A percentile compares a stretch with the other conserved stretches of the same genome.
Evolutionary conservation across 2,797 vertebrate genomes (phyloP).

Genomic region (Hypotaenidia philippensis): DNA sequence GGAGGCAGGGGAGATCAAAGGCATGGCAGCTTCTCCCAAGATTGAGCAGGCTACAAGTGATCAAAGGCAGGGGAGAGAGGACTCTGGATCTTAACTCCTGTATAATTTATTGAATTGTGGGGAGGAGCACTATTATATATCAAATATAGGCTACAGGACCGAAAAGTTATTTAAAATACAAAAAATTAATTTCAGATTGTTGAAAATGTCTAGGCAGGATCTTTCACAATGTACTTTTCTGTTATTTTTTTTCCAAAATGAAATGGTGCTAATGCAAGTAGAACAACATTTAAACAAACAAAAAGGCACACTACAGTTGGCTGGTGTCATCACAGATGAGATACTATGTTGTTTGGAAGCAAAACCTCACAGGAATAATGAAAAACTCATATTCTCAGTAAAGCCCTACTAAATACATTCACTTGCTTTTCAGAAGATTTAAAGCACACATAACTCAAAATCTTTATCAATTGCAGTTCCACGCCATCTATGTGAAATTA

Average conservation of each 20-base stretch:
- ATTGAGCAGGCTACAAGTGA: conserved; percentile 51
- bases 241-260: background rate
- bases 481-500: background rate
- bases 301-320: background rate
- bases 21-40: background rate
- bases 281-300: background rate
- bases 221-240: background rate
- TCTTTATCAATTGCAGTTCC: background rate
- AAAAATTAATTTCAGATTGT: background rate
- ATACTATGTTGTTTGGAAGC: background rate
- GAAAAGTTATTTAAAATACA: conserved; percentile 6
- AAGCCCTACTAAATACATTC: background rate
- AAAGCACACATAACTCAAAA: background rate
- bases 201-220: background rate
- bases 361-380: background rate
- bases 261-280: background rate
- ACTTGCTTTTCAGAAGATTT: background rate
- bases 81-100: conserved; percentile 39
- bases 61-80: conserved; percentile 51
- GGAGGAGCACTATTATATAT: background rate
- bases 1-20: conserved; percentile 55
- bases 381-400: background rate
- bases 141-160: background rate
- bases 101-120: conserved; percentile 48
- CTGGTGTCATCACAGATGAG: background rate